Percentiles rank a stretch among this genome's conserved stretches.
Evolutionary conservation across 2,797 vertebrate genomes (phyloP).

Genomic region (Arrhamphus sclerolepis): DNA sequence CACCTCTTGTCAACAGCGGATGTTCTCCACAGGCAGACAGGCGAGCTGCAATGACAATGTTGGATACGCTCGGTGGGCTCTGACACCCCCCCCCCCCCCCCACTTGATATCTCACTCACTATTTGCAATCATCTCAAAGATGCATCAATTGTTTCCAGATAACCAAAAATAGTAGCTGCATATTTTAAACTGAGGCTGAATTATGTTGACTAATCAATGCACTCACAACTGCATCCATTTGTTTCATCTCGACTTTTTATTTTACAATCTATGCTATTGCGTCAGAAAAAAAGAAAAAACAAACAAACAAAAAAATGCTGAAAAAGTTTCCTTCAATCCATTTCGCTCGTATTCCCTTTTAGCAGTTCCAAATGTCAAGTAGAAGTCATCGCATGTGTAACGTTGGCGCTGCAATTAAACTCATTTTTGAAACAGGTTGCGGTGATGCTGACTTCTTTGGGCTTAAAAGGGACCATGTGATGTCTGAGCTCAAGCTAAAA

Average conservation of each 20-base stretch:
- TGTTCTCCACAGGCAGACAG: conserved; percentile 77
- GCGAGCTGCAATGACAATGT: conserved; percentile 79
- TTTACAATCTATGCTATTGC: conserved; percentile 25
- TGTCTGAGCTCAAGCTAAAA: conserved; percentile 28
- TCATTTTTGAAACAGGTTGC: neutral
- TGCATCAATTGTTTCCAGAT: conserved; percentile 22
- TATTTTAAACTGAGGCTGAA: conserved; percentile 1
- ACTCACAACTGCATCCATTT: conserved; percentile 8
- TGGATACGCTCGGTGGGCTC: conserved; percentile 76
- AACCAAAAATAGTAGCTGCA: neutral
- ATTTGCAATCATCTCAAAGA: conserved; percentile 60
- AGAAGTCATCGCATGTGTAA: conserved; percentile 42
- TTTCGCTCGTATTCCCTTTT: conserved; percentile 17
- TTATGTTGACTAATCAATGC: conserved; percentile 14
- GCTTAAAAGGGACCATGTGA: conserved; percentile 15
- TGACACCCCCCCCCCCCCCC: conserved; percentile 65
- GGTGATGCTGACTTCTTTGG: conserved; percentile 11
- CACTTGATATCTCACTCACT: conserved; percentile 74
- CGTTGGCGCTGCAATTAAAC: conserved; percentile 34
- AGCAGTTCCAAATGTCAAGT: conserved; percentile 44
- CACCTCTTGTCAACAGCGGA: conserved; percentile 78
- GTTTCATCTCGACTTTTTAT: conserved; percentile 2
- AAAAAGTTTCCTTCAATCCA: too few species aligned
- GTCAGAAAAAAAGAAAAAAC: conserved; percentile 27
- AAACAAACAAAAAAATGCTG: neutral